These are phyloP conservation scores for Bombus breviceps DNA, from an alignment of 1,140 invertebrate genomes.

Conservation along the genomic window DNA sequence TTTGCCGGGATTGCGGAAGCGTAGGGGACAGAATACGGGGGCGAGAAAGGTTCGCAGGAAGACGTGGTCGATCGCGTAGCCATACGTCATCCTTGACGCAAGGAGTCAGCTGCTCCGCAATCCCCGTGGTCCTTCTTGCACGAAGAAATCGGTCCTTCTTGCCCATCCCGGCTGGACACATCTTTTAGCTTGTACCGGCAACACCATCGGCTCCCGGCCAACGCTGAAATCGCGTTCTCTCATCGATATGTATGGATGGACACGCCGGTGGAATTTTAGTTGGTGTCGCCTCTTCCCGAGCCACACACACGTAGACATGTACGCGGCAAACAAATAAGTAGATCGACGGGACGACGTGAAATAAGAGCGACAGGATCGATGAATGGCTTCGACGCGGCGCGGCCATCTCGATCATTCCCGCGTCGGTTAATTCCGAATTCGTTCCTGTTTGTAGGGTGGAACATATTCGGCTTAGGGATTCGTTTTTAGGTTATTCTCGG, in stretches of 20 bases:
- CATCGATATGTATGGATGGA: slow-evolving; percentile 80
- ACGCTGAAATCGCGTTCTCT: slow-evolving; percentile 64
- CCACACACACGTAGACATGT: slow-evolving; percentile 29
- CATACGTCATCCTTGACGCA: slow-evolving; percentile 79
- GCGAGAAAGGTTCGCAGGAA: slow-evolving; percentile 30
- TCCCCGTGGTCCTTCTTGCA: slow-evolving; percentile 74
- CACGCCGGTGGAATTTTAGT: slow-evolving; percentile 81
- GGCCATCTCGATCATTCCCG: slow-evolving; percentile 31
- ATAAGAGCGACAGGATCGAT: slow-evolving; percentile 43
- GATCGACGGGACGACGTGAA: slow-evolving; percentile 59
- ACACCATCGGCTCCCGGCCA: slow-evolving; percentile 65
- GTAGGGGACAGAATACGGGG: not conserved
- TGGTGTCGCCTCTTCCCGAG: slow-evolving; percentile 66
- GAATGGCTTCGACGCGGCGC: slow-evolving; percentile 32
- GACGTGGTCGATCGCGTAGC: slow-evolving; percentile 50
- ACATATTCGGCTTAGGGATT: not conserved
- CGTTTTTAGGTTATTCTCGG: not conserved
- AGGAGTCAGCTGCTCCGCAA: slow-evolving; percentile 70
- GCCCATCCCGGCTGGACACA: slow-evolving; percentile 69
- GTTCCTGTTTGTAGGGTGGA: not conserved
- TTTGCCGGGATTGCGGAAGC: slow-evolving; percentile 35
- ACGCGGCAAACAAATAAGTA: slow-evolving; percentile 71
- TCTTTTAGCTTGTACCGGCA: slow-evolving; percentile 76
- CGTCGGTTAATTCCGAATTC: slow-evolving; percentile 32
- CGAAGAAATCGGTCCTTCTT: slow-evolving; percentile 75